Base-by-base conservation (phyloP, 2,797 vertebrate genomes). In the Enteromius trimaculatus region DNA sequence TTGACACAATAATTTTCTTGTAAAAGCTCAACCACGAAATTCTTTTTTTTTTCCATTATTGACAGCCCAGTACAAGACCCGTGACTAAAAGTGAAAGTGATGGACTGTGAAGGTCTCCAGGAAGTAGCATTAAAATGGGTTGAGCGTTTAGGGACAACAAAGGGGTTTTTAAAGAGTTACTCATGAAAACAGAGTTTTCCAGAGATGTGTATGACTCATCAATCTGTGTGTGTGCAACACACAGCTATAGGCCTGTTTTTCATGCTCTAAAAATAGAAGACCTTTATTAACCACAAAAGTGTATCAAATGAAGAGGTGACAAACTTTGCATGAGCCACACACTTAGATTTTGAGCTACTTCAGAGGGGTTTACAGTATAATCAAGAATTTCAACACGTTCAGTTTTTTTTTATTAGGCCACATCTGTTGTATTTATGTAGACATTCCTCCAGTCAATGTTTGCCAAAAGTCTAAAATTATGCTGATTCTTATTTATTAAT, bases 51-150 rank as follows among this genome's bases (percentile, higher is more conserved):
- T 72, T 71, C 16, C 26, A 62, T 62, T 74, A 84, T 49, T 42
- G 65, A 31, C 39, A 55, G 31, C 31, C 80, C 31, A 66, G 26
- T 21, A 64, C 44, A n/a, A 26, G 37, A 71, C 37, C 77, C 4
- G 7, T 88, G 87, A 88, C 71, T 82, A 86, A 88, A 70, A 82
- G 64, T 77, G 84, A 88, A 84, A 84, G 79, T 71, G 47, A 31
- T 84, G 82, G 87, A 70, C 49, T 74, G 5, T 47, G 42, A 74
- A 75, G 62, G 66, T 77, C 21, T 49, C 26, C 49, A 34, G 34
- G 31, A 79, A 80, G 31, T 55, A 44, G 64, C 60, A 77, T 31
- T 29, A 10, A 78, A 16, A 13, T n/a, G 19, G 8, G 23, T 23
- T 53, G 68, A 21, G 34, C 47, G n/a, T 16, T 21, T 72, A 62